Conservation (phyloP, 37 sponge, comb jelly and placozoan species). For the Chondrosia reniformis region DNA sequence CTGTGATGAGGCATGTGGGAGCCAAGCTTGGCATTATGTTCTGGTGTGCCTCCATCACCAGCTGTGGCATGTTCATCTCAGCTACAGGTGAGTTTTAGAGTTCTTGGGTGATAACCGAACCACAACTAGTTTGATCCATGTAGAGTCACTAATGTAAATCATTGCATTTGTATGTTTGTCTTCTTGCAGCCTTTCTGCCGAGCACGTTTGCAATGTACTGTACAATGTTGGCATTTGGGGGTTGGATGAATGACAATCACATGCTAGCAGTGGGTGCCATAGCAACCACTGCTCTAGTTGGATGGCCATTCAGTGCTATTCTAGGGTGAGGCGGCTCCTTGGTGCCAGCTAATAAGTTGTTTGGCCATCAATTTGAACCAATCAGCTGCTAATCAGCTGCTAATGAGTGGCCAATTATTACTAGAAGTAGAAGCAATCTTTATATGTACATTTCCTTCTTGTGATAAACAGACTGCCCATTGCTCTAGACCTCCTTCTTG, state of each 20-base stretch:
- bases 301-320: conserved; percentile 95
- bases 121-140: too few species aligned
- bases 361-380: too few species aligned
- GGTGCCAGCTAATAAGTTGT: too few species aligned
- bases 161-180: too few species aligned
- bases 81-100: conserved; percentile 30
- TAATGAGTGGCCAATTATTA: neutral
- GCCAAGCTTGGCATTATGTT: conserved; percentile 40
- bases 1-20: conserved; percentile 62
- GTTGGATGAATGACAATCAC: conserved; percentile 57
- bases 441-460: too few species aligned
- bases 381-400: neutral
- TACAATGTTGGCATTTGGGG: conserved; percentile 78
- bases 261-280: conserved; percentile 73
- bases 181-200: conserved; percentile 85
- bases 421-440: too few species aligned
- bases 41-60: conserved; percentile 51
- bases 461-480: conserved; percentile 70
- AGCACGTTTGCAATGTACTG: conserved; percentile 88
- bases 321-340: conserved; percentile 64
- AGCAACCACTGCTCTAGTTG: conserved; percentile 73
- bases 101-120: too few species aligned
- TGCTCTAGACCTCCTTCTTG: conserved; percentile 50
- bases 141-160: too few species aligned
- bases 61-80: conserved; percentile 93